Base-by-base conservation (phyloP, 2,888 invertebrate genomes). In the Metopia argyrocephala region DNA sequence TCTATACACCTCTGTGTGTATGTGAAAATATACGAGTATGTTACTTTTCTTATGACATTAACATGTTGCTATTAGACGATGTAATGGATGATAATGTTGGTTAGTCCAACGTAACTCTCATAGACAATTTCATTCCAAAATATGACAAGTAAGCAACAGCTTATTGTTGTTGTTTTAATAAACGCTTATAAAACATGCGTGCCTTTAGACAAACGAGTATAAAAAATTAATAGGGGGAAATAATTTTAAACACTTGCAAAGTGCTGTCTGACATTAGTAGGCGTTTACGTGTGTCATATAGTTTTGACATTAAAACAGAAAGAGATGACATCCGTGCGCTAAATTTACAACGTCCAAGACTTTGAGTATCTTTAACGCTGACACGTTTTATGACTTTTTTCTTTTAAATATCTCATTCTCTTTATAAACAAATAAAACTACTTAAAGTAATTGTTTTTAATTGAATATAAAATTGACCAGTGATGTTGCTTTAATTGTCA, bases 1-100 rank as follows among this genome's bases (percentile, higher is more conserved):
- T 73, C 76, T 38, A 6, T 20, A 31, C 31, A 31, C 12, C 9
- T 68, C n/a, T 70, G 6, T 31, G n/a, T 61, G 28, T 15, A 12
- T 45, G 38, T 27, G 12, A 28, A 12, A 18, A 15, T 66, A 56
- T 48, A 12, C 9, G 18, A 56, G 48, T 21, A 21, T 65, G n/a
- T 46, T 74, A 31, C 64, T 20, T 21, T 54, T 50, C 12, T 52
- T 21, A 57, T 76, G 76, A 50, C 71, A 76, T 71, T 78, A 81
- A 75, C 74, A 75, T 81, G 81, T 78, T 75, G 76, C 68, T 59
- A 38, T 21, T 73, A 54, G 61, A 52, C 46, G 64, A 45, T 65
- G 50, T 69, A 74, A 31, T 52, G 7, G 48, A 31, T n/a, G 65
- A 61, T 46, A 45, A 46, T 70, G 65, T 23, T 56, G 56, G 31